Evolutionary conservation across 1,140 invertebrate genomes (phyloP), one percentile per base, ranked within the genome.

Genomic region (Eupristina koningsbergeri): DNA sequence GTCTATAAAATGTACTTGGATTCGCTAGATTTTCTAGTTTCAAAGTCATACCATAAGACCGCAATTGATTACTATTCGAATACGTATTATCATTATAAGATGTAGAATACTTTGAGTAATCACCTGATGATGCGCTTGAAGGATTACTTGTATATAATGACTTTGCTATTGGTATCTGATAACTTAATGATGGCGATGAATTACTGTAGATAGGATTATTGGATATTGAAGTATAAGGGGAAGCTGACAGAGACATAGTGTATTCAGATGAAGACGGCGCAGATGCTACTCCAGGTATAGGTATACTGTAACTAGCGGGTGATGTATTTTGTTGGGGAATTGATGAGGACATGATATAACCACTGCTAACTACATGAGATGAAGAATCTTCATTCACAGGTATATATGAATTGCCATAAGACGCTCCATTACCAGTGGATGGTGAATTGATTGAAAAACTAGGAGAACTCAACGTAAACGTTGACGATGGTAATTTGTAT

Each of bases 111-210:
- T 87, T 88, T 11, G 86, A 81, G 8, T 67, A 78, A 29, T n/a
- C 45, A 50, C 22, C 26, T n/a, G 79, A 80, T n/a, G 79, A 80
- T 13, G 86, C 84, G 19, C 47, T 63, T 3, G 86, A 83, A 15
- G 86, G 83, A 7, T 86, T 85, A 15, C 84, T 84, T 1, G 87
- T 71, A 29, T 89, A 89, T 13, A 88, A 87, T 1, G 85, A 69
- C 0, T 89, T 86, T 7, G 89, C 87, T 47, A 87, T 81, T 0
- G 91, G 90, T 3, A 91, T 75, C 29, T 82, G 85, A 47, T 92
- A 92, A 26, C 84, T 90, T 1, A 89, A 87, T 34, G 87, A 88
- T 13, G 89, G 88, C 0, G 88, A 87, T 0, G 90, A 89, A 6
- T 87, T 87, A 47, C 86, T 50, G n/a, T 34, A 53, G 19, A 8